Evolutionary conservation across 2,888 invertebrate genomes (phyloP), one percentile per base, ranked within the genome.

Genomic region (Sphinx pinastri): DNA sequence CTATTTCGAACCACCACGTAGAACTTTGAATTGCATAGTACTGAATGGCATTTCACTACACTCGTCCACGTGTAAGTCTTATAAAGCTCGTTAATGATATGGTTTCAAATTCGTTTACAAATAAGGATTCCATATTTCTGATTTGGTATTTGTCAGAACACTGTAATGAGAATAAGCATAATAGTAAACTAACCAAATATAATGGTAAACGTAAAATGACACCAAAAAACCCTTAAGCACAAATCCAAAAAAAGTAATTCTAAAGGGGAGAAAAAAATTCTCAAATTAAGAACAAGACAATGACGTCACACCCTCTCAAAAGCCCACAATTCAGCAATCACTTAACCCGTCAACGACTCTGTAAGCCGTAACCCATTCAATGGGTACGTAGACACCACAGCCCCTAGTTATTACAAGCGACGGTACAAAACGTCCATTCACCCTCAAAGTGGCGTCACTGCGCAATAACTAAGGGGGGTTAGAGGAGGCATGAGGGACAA

Each of bases 371-470:
- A 63, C 60, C 16, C 16, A 63, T 47, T 19, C 60, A 60, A 60
- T 1, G 45, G 16, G 45, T 57, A 57, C 57, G 7, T 47, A 63
- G 16, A 49, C 47, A 47, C 60, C 60, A 16, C 45, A 63, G 12
- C 19, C 63, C 63, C 45, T 45, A 12, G 49, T 63, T 63, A 60
- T 16, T 54, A 54, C 10, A 5, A 55, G 38, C 12, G 19, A 16
- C 45, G 38, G 12, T 12, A 63, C 49, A 63, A 47, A 49, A 63
- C 63, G 19, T 63, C 47, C 49, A 63, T 63, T 63, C 63, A 60
- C 45, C 47, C 45, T 60, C 19, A 19, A 2, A 11, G 49, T 49
- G 47, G 19, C 63, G 63, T 63, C 63, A 49, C 19, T 47, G 49
- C 60, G 60, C 60, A 63, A 63, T 63, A 63, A 49, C 60, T 11